Conservation (phyloP, 2,113 vertebrate species). For the Pantherophis guttatus region DNA sequence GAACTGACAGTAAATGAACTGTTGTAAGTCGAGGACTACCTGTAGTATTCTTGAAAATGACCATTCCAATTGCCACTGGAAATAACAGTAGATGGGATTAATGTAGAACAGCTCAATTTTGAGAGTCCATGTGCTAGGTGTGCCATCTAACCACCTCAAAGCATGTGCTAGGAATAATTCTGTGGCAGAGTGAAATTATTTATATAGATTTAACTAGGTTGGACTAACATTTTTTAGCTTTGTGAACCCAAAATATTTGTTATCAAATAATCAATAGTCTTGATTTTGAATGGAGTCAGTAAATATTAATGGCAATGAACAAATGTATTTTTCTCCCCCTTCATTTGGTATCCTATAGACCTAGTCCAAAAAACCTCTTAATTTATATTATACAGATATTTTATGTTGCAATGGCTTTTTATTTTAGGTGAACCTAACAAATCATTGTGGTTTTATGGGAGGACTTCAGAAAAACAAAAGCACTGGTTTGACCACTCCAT, state of each 20-base stretch:
- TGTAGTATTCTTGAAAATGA: not conserved
- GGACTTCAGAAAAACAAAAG: conserved; percentile 96
- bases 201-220: not conserved
- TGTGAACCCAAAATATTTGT: not conserved
- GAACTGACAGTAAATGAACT: not conserved
- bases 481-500: conserved; percentile 92
- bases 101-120: not conserved
- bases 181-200: not conserved
- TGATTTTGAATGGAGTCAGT: not conserved
- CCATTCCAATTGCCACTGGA: not conserved
- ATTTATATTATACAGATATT: conserved; percentile 13
- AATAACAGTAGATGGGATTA: not conserved
- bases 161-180: not conserved
- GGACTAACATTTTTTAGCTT: not conserved
- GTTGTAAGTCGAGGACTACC: not conserved
- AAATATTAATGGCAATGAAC: not conserved
- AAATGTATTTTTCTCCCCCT: not conserved
- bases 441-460: conserved; percentile 97
- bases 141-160: not conserved
- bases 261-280: not conserved
- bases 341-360: not conserved
- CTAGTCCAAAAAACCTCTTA: not conserved
- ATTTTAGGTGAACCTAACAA: conserved; percentile 89
- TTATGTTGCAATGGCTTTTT: conserved; percentile 36
- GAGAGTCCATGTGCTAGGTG: not conserved